phyloP scores from a whole-genome alignment of 2,113 vertebrate genomes.

The Lophotis ruficrista region DNA sequence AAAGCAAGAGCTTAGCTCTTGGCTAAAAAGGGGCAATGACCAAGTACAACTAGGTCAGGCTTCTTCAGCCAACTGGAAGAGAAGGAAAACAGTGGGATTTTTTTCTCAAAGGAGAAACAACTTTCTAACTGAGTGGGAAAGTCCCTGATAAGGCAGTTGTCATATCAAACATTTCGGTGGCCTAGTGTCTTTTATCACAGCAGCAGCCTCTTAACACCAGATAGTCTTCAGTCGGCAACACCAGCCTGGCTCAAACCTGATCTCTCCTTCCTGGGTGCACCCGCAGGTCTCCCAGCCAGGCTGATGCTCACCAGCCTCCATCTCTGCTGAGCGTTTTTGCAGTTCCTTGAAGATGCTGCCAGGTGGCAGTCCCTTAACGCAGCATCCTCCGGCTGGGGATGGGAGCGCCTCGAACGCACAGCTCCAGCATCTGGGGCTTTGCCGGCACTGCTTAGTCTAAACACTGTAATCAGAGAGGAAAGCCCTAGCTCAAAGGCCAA shows the following conservation, averaged over 20 bases:
- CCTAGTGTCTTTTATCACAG: neutral
- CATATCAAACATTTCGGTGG: neutral
- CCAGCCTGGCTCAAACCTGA: neutral
- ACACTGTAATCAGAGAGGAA: neutral
- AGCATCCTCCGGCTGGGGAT: neutral
- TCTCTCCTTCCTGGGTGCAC: neutral
- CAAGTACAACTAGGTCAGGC: neutral
- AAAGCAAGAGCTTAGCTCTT: neutral
- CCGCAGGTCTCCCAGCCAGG: neutral
- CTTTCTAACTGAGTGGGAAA: neutral
- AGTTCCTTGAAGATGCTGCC: slow-evolving; percentile 45
- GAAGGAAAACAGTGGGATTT: neutral
- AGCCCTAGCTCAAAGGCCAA: neutral
- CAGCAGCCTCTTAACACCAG: neutral
- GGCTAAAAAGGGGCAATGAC: neutral
- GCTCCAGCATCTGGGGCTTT: neutral
- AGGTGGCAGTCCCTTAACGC: slow-evolving; percentile 69
- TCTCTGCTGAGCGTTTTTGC: neutral
- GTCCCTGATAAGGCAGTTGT: neutral
- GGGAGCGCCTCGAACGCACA: neutral
- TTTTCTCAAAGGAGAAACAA: neutral
- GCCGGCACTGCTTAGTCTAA: neutral
- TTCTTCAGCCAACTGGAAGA: neutral
- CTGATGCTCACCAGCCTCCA: neutral
- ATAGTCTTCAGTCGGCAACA: fast-evolving